phyloP scores from a whole-genome alignment of 2,888 invertebrate genomes.

The Aleiodes leptofemur region DNA sequence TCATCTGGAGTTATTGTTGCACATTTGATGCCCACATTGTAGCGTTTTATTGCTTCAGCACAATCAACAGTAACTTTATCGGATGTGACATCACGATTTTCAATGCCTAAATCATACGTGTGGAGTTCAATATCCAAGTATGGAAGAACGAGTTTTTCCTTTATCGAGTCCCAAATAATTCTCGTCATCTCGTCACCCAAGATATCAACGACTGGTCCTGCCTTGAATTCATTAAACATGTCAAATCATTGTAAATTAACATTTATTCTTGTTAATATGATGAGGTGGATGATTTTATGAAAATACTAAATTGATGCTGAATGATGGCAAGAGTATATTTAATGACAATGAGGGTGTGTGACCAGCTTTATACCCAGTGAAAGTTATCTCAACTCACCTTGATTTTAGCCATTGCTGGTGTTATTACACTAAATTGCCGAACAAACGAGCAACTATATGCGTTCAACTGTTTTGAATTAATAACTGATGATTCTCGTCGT shows the following conservation, averaged over 20 bases:
- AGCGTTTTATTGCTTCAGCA: conserved; percentile 96
- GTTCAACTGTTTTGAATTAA: neutral
- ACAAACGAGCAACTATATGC: conserved; percentile 45
- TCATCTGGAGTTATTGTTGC: conserved; percentile 99
- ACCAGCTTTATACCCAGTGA: neutral
- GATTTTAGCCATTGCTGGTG: conserved; percentile 69
- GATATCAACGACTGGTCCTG: conserved; percentile 93
- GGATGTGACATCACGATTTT: conserved; percentile 94
- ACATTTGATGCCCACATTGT: conserved; percentile 99
- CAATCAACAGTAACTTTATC: conserved; percentile 98
- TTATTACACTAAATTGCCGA: conserved; percentile 57
- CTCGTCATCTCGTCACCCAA: conserved; percentile 98
- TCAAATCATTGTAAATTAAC: neutral
- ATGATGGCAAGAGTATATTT: neutral
- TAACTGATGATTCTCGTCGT: conserved; percentile 35
- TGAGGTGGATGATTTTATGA: no score
- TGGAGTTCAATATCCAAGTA: conserved; percentile 97
- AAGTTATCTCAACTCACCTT: conserved; percentile 61
- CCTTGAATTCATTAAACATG: conserved; percentile 70
- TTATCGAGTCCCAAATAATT: conserved; percentile 99
- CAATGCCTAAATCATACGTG: conserved; percentile 95
- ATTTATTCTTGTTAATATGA: no score
- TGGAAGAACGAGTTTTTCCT: conserved; percentile 96
- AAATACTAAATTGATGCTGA: no score
- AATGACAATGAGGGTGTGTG: neutral